Evolutionary conservation across 2,888 invertebrate species (phyloP), one percentile per base, ranked within the genome.

Genomic region (Eristalis pertinax): DNA sequence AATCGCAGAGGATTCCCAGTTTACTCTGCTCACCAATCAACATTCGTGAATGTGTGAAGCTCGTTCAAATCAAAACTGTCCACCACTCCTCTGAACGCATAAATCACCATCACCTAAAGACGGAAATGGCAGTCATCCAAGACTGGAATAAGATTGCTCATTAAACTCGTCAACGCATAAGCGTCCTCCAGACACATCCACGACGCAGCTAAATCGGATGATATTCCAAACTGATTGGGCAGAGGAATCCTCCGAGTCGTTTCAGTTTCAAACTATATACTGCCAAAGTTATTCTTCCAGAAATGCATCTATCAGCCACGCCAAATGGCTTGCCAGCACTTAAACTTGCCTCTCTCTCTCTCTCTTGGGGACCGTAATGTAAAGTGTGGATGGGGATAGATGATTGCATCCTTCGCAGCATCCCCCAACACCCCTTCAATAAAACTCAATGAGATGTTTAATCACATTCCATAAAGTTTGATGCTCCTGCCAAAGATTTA

Each of bases 371-470:
- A n/a, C 19, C 19, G 50, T 19, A 8, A 8, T 19, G 19, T 19
- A 8, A 19, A 19, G 19, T 8, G 50, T 19, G 50, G 50, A 1
- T 19, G 19, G n/a, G 8, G 26, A n/a, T n/a, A n/a, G n/a, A n/a
- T 50, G n/a, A 50, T 19, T 50, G 50, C 50, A 19, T 5, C 19
- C 7, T 2, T 7, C 43, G n/a, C 13, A 4, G n/a, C 43, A 5
- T 50, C n/a, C 43, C 7, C 19, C 50, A 7, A 32, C 0, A 2
- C 5, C 32, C 5, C 19, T n/a, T n/a, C 19, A 58, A 13, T 15
- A 15, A 43, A 43, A 73, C 15, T 22, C 15, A 63, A 73, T 43
- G 3, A 50, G 63, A 73, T 63, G 22, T 50, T 73, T 50, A 64
- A 63, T 73, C 22, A 19, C 29, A 15, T 43, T 24, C 13, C 62